phyloP scores from a whole-genome alignment of 2,113 vertebrate genomes.

The Marmota monax region DNA sequence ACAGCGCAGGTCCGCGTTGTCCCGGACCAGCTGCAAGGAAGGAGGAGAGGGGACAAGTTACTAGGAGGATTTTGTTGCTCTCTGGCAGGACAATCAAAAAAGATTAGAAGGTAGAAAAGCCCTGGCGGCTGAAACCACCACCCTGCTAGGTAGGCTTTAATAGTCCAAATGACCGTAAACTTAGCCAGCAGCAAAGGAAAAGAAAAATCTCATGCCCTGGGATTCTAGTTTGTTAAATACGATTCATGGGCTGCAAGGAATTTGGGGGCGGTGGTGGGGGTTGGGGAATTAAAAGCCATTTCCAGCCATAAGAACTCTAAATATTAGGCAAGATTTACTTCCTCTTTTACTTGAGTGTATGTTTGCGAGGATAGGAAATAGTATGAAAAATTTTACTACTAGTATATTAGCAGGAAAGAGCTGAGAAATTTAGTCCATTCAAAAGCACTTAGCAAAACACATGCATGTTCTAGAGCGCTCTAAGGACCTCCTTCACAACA shows the following conservation, averaged over 20 bases:
- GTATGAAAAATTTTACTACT: not conserved
- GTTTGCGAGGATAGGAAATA: too few relatives aligned
- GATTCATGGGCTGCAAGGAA: not conserved
- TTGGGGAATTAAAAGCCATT: not conserved
- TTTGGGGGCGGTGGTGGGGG: accelerated
- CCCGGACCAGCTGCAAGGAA: constrained; percentile 91
- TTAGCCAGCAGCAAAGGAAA: not conserved
- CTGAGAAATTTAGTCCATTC: not conserved
- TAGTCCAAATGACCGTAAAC: not conserved
- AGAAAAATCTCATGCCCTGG: not conserved
- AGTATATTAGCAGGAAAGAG: not conserved
- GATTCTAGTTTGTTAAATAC: not conserved
- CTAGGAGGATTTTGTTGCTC: accelerated
- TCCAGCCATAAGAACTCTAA: not conserved
- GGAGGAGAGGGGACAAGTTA: not conserved
- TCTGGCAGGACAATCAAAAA: too few relatives aligned
- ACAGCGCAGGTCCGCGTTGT: constrained; percentile 97
- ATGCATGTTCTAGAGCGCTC: not conserved
- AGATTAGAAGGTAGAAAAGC: not conserved
- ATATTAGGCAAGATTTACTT: not conserved
- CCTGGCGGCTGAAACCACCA: not conserved
- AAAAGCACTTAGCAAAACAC: not conserved
- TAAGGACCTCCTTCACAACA: not conserved
- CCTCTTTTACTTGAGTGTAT: not conserved
- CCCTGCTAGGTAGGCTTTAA: not conserved